phyloP scores from a whole-genome alignment of 2,797 vertebrate genomes.

The Pangasius macronema region DNA sequence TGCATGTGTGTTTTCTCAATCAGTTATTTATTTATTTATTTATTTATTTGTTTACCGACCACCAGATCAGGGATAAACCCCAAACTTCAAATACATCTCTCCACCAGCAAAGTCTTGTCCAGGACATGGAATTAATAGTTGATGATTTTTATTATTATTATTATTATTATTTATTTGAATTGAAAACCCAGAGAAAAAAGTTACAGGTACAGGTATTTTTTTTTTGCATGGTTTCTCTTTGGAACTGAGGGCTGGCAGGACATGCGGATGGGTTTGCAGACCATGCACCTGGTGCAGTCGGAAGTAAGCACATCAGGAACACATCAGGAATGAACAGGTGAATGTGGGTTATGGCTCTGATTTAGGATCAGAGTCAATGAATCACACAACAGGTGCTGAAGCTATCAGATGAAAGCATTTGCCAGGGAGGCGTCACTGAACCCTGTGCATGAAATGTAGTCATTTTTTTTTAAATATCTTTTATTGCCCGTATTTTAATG shows the following conservation, averaged over 20 bases:
- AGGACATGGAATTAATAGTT: not conserved
- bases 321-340: not conserved
- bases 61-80: not conserved
- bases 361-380: not conserved
- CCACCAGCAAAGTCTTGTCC: not conserved
- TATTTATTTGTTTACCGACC: not conserved
- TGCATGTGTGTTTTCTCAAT: not conserved
- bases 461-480: not conserved
- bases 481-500: not conserved
- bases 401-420: not conserved
- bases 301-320: too few relatives aligned
- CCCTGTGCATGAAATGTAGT: not conserved
- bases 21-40: not conserved
- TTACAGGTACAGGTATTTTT: not conserved
- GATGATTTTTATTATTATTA: not conserved
- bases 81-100: not conserved
- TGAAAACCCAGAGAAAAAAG: not conserved
- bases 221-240: not conserved
- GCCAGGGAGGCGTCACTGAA: not conserved
- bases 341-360: not conserved
- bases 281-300: not conserved
- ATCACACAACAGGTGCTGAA: slow-evolving; percentile 2
- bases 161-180: not conserved
- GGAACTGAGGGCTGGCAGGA: not conserved
- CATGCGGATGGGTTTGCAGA: not conserved